phyloP scores from a whole-genome alignment of 1,140 invertebrate species.

The Bemisia tabaci region DNA sequence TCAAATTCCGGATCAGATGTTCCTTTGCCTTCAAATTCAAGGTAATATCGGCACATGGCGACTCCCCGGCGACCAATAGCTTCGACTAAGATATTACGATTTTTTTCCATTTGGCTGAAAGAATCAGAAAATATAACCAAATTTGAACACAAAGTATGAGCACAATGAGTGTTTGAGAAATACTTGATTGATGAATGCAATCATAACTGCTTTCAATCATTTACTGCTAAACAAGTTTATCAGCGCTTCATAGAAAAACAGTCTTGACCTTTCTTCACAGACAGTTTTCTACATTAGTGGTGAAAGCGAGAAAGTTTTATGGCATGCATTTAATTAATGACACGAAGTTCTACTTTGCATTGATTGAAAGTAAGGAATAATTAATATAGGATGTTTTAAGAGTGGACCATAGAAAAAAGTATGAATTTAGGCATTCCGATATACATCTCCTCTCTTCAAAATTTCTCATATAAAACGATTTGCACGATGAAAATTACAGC shows the following conservation, averaged over 20 bases:
- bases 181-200: neutral
- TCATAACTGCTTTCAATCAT: neutral
- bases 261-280: neutral
- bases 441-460: too few relatives aligned
- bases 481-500: too few relatives aligned
- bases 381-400: too few relatives aligned
- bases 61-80: constrained; percentile 59
- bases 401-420: too few relatives aligned
- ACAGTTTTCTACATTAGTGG: neutral
- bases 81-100: constrained; percentile 60
- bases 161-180: constrained; percentile 7
- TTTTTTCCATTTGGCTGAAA: constrained; percentile 65
- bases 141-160: constrained; percentile 13
- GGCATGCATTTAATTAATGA: too few relatives aligned
- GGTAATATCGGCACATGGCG: constrained; percentile 49
- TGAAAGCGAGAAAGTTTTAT: too few relatives aligned
- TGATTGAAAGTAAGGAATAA: too few relatives aligned
- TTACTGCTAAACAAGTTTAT: constrained; percentile 10
- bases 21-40: constrained; percentile 27
- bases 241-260: neutral
- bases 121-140: constrained; percentile 13
- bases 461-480: too few relatives aligned
- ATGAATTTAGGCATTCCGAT: too few relatives aligned
- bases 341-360: too few relatives aligned
- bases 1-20: constrained; percentile 9